Base-by-base conservation (phyloP, 2,797 vertebrate genomes). In the Chaenodraco wilsoni region DNA sequence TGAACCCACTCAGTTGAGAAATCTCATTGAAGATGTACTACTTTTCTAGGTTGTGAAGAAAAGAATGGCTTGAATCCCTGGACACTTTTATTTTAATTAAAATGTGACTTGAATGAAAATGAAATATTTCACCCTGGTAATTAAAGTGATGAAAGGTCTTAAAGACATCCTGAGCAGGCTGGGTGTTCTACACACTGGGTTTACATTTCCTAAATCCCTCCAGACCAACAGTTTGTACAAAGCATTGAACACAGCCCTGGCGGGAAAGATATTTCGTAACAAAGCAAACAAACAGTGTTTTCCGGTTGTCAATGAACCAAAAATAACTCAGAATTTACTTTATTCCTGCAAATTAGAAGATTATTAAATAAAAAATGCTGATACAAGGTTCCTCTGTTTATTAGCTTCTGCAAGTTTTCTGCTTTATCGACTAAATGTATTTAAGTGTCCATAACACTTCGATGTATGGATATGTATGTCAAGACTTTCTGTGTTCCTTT, bases 131-230 rank as follows among this genome's bases (percentile, higher is more conserved):
- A 54, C 19, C 4, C 51, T 46, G 60, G 0, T 19, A 60, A 66
- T 45, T 41, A 23, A 64, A 66, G 65, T 75, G 55, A 65, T 60
- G 60, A 65, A 76, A 75, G 21, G 33, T 54, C 10, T 0, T 51
- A 13, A 58, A 13, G 81, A 45, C 31, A 66, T 74, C 66, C 67
- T 17, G 52, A 21, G 21, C 64, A 76, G 40, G 1, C 43, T 37
- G 51, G 23, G 19, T 37, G 61, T 72, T 81, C 33, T 54, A 37
- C 65, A 54, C 50, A 79, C 27, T 17, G 57, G 73, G 75, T 69
- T 89, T 73, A 86, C 61, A 85, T 75, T 81, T 82, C 60, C 65
- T 7, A 62, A 84, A 46, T 50, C 74, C 58, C 61, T 21, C 3
- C 63, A 76, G 50, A 69, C 55, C 43, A 54, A 60, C 8, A 21